Base-by-base conservation (phyloP, 2,888 invertebrate genomes). In the Slavum lentiscoides region DNA sequence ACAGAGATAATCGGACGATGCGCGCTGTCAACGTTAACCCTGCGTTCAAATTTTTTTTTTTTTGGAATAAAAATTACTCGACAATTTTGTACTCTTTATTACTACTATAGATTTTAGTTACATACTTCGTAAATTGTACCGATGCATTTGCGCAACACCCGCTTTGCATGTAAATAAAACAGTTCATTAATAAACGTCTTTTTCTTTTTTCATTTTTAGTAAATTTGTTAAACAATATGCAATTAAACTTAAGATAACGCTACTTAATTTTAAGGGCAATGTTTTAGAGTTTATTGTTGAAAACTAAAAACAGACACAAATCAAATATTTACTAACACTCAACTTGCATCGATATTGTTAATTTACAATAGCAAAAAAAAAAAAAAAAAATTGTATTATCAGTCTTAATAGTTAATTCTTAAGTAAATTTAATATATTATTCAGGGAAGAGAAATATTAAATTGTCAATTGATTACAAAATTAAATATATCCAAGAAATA, bases 361-460 rank as follows among this genome's bases (percentile, higher is more conserved):
- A 39, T 58, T 39, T 43, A 59, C 15, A 43, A 58, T 11, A 67
- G 39, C 13, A 7, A 39, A 37, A 74, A 75, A 58, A 15, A 55
- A 67, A 73, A 23, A 74, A 75, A 58, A 15, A 55, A 67, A 73
- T 23, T 13, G 37, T 53, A 23, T 43, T 23, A 49, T 59, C 75
- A 75, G 75, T 75, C 67, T 75, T 30, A 67, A 59, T 13, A 23
- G 37, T 68, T 75, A 67, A 67, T 68, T 55, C 19, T 55, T 55
- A 49, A 49, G 49, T 49, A 75, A 43, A 74, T 74, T 17, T 9
- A 74, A 74, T 67, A 66, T 30, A 30, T 30, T 37, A 62, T 37
- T 64, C 15, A 58, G 21, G 55, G 19, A 6, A 75, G 1, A 67
- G 7, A 74, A 55, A 55, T 74, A 55, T 55, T 43, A 23, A 67